A percentile compares a stretch with the other conserved stretches of the same genome.
phyloP scores from a whole-genome alignment of 2,113 vertebrate genomes.

The Grantiella picta region DNA sequence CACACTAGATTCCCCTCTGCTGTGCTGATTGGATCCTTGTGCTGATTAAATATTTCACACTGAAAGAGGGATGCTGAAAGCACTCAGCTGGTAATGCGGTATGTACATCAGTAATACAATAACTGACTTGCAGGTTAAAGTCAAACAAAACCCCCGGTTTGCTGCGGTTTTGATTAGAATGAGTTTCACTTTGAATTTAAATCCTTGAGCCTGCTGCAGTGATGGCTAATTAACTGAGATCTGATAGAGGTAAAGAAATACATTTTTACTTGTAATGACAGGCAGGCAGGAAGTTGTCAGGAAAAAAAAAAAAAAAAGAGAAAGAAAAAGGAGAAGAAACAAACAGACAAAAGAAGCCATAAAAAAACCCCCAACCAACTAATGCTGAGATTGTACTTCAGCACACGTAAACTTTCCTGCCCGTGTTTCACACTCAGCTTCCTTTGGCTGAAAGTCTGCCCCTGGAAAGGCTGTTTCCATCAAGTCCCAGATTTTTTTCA shows the following conservation, averaged over 20 bases:
- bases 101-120: slow-evolving; percentile 39
- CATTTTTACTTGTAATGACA: slow-evolving; percentile 3
- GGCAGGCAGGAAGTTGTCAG: neutral
- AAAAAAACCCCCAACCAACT: neutral
- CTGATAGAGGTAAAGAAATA: slow-evolving; percentile 25
- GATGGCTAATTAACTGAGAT: slow-evolving; percentile 51
- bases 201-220: slow-evolving; percentile 31
- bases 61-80: slow-evolving; percentile 54
- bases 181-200: slow-evolving; percentile 58
- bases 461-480: neutral
- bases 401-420: neutral
- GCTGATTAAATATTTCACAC: slow-evolving; percentile 63
- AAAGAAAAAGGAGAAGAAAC: neutral
- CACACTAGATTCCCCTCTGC: slow-evolving; percentile 28
- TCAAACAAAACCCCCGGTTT: slow-evolving; percentile 52
- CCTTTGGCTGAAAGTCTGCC: neutral
- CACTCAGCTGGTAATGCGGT: slow-evolving; percentile 46
- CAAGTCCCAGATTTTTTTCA: neutral
- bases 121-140: slow-evolving; percentile 45
- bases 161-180: slow-evolving; percentile 51
- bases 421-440: neutral
- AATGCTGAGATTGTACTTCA: neutral
- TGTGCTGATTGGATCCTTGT: slow-evolving; percentile 53
- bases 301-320: neutral
- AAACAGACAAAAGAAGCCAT: neutral